Evolutionary conservation across 1,140 invertebrate genomes (phyloP).

Genomic region (Dreissena polymorpha): DNA sequence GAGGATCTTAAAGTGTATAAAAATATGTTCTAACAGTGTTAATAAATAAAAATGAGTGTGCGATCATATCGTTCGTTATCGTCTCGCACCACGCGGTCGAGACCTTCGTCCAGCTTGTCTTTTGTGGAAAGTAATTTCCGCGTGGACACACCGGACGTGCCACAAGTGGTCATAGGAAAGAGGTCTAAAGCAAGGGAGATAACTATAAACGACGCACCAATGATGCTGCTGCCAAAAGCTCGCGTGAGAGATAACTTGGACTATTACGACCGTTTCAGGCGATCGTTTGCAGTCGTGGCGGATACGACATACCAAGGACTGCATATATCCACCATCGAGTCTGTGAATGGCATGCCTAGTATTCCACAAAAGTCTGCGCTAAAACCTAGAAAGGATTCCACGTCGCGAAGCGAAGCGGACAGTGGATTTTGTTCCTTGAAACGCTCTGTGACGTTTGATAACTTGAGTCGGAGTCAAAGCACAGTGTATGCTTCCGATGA

Average conservation of each 20-base stretch:
- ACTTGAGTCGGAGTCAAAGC: constrained; percentile 44
- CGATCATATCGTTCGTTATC: constrained; percentile 15
- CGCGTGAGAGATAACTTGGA: constrained; percentile 31
- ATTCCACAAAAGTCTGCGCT: constrained; percentile 26
- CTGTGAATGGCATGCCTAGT: neutral
- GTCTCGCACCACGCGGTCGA: constrained; percentile 6
- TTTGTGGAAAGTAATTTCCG: constrained; percentile 47
- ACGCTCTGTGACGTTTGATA: constrained; percentile 50
- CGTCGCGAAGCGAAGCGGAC: constrained; percentile 42
- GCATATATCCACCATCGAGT: constrained; percentile 45
- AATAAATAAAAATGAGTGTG: neutral
- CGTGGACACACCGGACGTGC: constrained; percentile 29
- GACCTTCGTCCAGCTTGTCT: constrained; percentile 41
- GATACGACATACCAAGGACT: constrained; percentile 26
- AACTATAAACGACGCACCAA: constrained; percentile 46
- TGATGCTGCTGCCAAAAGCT: constrained; percentile 50
- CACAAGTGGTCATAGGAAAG: constrained; percentile 24
- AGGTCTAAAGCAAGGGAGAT: constrained; percentile 15
- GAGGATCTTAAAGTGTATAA: too few species aligned
- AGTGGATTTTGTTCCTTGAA: constrained; percentile 47
- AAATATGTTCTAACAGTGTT: too few species aligned
- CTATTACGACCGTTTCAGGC: constrained; percentile 30
- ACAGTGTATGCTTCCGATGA: constrained; percentile 31
- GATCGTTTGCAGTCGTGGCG: constrained; percentile 40
- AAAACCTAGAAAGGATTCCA: constrained; percentile 24